Conservation (phyloP, 2,113 vertebrate genomes). For the Peucedramus taeniatus region DNA sequence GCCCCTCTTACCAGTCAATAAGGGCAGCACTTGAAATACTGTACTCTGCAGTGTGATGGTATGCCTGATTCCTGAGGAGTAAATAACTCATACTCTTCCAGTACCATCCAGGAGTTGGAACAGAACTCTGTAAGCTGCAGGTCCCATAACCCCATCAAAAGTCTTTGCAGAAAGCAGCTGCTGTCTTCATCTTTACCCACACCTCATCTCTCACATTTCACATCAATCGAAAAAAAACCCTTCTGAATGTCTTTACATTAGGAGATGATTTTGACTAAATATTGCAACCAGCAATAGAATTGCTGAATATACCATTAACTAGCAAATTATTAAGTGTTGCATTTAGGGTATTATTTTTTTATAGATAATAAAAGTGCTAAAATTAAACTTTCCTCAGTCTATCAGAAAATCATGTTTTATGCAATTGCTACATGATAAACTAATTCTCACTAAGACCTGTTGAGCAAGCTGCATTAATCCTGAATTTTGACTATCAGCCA, state of each 20-base stretch:
- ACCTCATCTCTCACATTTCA: neutral
- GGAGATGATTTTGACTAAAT: neutral
- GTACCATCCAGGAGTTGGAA: neutral
- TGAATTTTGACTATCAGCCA: constrained; percentile 26
- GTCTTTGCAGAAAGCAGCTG: neutral
- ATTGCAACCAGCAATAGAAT: neutral
- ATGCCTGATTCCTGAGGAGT: neutral
- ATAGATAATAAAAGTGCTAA: neutral
- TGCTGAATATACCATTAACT: neutral
- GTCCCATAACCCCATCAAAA: neutral
- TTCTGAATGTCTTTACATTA: neutral
- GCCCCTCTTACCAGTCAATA: neutral
- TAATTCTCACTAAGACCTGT: neutral
- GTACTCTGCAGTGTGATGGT: neutral
- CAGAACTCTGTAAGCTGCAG: neutral
- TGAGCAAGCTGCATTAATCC: neutral
- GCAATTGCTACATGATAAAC: constrained; percentile 30
- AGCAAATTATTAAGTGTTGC: neutral
- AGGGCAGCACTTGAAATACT: neutral
- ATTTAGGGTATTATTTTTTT: neutral
- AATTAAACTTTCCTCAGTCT: neutral
- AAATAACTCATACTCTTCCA: neutral
- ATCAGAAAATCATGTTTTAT: neutral
- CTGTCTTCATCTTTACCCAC: neutral
- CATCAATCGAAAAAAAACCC: neutral